Evolutionary conservation across 53 echinoderm and acorn worm species (phyloP).

Genomic region (Actinopyga echinites): DNA sequence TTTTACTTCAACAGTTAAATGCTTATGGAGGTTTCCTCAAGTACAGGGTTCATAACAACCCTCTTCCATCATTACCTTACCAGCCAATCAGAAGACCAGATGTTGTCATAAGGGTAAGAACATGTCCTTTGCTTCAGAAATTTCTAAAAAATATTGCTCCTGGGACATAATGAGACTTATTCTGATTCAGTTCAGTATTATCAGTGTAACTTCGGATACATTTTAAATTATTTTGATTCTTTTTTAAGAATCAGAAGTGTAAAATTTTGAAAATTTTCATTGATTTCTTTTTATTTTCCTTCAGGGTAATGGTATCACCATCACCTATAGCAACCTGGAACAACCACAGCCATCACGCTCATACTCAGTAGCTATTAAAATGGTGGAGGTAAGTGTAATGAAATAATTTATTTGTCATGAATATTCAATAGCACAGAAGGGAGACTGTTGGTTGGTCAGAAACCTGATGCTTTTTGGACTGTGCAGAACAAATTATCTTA

Average conservation of each 20-base stretch:
- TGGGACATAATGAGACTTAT: too few species aligned
- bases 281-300: background rate
- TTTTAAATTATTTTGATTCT: too few species aligned
- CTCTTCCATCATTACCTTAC: slow-evolving; percentile 26
- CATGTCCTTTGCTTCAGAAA: too few species aligned
- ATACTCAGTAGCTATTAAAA: slow-evolving; percentile 63
- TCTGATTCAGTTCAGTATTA: too few species aligned
- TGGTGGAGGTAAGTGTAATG: slow-evolving; percentile 68
- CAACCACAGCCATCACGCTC: slow-evolving; percentile 64
- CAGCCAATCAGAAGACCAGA: slow-evolving; percentile 78
- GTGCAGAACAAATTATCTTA: too few species aligned
- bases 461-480: too few species aligned
- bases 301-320: slow-evolving; percentile 90
- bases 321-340: slow-evolving; percentile 70
- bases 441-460: too few species aligned
- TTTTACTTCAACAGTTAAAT: slow-evolving; percentile 51
- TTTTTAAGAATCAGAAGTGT: background rate
- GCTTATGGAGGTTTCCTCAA: slow-evolving; percentile 84
- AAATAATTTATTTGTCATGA: too few species aligned
- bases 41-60: slow-evolving; percentile 75
- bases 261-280: background rate
- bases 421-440: too few species aligned
- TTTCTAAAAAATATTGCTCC: too few species aligned
- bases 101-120: slow-evolving; percentile 80
- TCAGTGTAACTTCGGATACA: too few species aligned